These are phyloP conservation scores for Machimus rusticus DNA, from an alignment of 2,888 invertebrate genomes.

Conservation along the genomic window DNA sequence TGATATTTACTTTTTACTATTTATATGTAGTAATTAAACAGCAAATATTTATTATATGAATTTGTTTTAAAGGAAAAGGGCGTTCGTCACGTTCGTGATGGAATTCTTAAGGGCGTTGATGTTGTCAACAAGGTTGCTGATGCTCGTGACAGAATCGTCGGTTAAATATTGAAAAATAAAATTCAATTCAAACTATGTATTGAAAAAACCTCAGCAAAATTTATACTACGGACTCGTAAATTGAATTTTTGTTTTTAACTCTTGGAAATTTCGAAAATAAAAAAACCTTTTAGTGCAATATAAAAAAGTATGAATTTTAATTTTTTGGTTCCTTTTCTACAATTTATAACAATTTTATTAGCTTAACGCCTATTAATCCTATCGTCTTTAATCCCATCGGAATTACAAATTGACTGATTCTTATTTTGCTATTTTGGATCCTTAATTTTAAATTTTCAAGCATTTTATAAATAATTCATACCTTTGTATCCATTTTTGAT, in stretches of 20 bases:
- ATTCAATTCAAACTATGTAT: not conserved
- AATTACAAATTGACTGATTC: too few species aligned
- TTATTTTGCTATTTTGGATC: too few species aligned
- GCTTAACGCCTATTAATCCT: too few species aligned
- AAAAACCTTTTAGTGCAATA: not conserved
- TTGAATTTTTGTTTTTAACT: not conserved
- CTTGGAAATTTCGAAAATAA: not conserved
- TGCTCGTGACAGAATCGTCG: not conserved
- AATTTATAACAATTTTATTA: too few species aligned
- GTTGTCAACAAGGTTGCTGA: slow-evolving; percentile 20
- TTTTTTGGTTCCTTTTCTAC: not conserved
- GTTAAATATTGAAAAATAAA: not conserved
- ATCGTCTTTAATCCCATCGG: too few species aligned
- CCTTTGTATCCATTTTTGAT: too few species aligned
- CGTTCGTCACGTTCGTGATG: slow-evolving; percentile 2
- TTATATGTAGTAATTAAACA: not conserved
- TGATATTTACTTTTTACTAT: too few species aligned
- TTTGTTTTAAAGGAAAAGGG: not conserved
- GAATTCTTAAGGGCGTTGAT: slow-evolving; percentile 8
- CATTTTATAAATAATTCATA: too few species aligned
- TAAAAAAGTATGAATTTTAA: not conserved
- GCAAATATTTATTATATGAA: not conserved
- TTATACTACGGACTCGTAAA: not conserved
- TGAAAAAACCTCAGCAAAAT: not conserved
- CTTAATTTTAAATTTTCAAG: too few species aligned